These are phyloP conservation scores for Exocentrus adspersus DNA, from an alignment of 2,888 invertebrate genomes.

Conservation along the genomic window DNA sequence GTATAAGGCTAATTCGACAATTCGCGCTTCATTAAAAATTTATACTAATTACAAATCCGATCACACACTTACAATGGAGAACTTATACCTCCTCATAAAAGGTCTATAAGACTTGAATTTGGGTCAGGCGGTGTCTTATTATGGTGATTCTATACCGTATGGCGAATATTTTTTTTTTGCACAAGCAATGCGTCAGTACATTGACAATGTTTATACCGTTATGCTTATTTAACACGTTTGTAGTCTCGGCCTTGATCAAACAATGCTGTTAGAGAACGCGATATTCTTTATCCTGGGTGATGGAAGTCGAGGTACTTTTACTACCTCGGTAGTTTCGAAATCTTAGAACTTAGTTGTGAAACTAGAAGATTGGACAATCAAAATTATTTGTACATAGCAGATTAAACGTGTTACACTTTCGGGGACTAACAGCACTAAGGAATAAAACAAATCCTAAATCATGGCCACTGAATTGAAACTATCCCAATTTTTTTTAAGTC, in stretches of 20 bases:
- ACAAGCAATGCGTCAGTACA: background rate
- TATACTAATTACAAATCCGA: background rate
- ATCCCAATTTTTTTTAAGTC: background rate
- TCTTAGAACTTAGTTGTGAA: too few species aligned
- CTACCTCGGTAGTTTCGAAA: background rate
- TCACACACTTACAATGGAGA: background rate
- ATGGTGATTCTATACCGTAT: constrained; percentile 4
- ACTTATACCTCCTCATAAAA: background rate
- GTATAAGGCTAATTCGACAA: constrained; percentile 23
- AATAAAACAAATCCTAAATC: too few species aligned
- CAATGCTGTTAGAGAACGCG: background rate
- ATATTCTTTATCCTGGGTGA: background rate
- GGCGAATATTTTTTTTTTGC: background rate
- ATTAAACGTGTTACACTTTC: too few species aligned
- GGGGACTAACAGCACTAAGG: too few species aligned
- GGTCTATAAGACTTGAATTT: constrained; percentile 2
- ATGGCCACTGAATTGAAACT: background rate
- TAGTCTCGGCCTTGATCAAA: constrained; percentile 1
- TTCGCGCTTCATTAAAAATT: constrained; percentile 19
- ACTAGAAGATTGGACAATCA: too few species aligned
- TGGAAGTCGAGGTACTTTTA: background rate
- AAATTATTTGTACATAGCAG: too few species aligned
- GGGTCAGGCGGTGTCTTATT: constrained; percentile 14
- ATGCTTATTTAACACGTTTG: background rate
- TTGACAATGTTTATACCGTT: background rate